Base-by-base conservation (phyloP, 2,113 vertebrate genomes). In the Porphyrio hochstetteri region DNA sequence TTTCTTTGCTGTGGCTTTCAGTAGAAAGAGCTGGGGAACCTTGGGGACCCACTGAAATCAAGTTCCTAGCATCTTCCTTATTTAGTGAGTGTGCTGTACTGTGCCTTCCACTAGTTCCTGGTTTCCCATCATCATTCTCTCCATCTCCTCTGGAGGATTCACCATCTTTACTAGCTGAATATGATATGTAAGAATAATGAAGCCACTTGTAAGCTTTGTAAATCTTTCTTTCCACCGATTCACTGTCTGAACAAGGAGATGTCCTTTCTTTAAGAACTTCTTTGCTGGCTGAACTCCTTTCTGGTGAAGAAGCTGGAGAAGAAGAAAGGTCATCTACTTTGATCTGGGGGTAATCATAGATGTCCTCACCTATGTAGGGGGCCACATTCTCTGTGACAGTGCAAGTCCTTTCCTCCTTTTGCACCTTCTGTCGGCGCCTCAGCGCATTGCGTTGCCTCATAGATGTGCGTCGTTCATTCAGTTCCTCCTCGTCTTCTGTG, bases 331-430 rank as follows among this genome's bases (percentile, higher is more conserved):
- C 99, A 6, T 99, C 98, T 11, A 99, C 96, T 71, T 98, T 98
- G 97, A 99, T 99, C 64, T 99, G 99, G 2, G 99, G 99, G 95
- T 99, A 99, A 77, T 97, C 98, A 90, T 98, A 99, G 93, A 98
- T 98, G 97, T 99, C 99, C n/a, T 98, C 97, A 31, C 99, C 98
- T 35, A 99, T 88, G 38, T 98, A 99, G 29, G 98, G 96, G 8
- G 97, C 97, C 5, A 97, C 61, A 17, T 88, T 97, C 84, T 97
- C 98, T 2, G 82, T 15, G 1, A 97, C 97, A 52, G 90, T 76
- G 20, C 97, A 97, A 21, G 98, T 98, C 84, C 98, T 98, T 81
- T 99, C 98, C 27, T 98, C 98, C 25, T 98, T 98, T 44, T 98
- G 96, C 2, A 94, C 84, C 92, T 98, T 98, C 67, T 98, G 98